Evolutionary conservation across 2,888 invertebrate species (phyloP), one percentile per base, ranked within the genome.

Genomic region (Cabera pusaria): DNA sequence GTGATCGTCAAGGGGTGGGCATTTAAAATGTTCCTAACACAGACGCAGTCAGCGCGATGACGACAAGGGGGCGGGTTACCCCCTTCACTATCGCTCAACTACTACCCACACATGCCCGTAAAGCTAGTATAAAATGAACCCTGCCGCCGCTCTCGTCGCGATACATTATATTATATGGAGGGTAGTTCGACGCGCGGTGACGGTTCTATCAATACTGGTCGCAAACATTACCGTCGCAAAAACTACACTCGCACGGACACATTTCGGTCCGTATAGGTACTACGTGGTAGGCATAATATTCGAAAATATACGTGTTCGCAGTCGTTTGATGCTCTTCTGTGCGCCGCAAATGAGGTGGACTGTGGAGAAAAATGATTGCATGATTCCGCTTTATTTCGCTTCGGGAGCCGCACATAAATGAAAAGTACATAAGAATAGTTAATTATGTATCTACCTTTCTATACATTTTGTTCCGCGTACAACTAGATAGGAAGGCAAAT

Each of bases 11-110:
- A 72, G 71, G 80, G 84, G 83, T 64, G 82, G 78, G 82, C 71
- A 85, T 86, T 86, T 86, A 79, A 86, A 85, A 85, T 83, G 85
- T 83, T 81, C 81, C 84, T 31, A 86, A 86, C 85, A 86, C 82
- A 83, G 66, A 74, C 77, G 82, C 81, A 81, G 84, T 85, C 84
- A 84, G 71, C 64, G 54, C 71, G 78, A 85, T 85, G 86, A 85
- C 79, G 28, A 14, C 39, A 43, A 63, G 81, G 78, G 81, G 82
- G 78, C 63, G 79, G 72, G 37, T 49, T 67, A 51, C 59, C 73
- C 78, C 73, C 68, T 64, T 58, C 71, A 78, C 83, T 81, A 84
- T 79, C 64, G 65, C 67, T 64, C 75, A 76, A 81, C 83, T 79
- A 83, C 66, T 56, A 72, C 76, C 43, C 79, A 73, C 79, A 82